Evolutionary conservation across 2,797 vertebrate species (phyloP).

Genomic region (Vireo griseus): DNA sequence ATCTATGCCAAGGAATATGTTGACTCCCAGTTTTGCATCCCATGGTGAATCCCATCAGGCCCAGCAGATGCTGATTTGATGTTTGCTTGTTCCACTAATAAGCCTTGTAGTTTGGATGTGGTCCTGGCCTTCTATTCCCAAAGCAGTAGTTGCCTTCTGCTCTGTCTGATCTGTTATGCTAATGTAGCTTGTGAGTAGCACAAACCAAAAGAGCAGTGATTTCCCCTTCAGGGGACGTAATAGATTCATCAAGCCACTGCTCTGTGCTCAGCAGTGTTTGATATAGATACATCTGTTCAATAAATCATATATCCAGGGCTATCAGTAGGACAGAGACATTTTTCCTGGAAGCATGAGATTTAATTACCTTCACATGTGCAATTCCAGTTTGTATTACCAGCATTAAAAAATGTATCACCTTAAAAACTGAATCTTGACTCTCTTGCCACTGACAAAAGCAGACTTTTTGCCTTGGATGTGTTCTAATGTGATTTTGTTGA

Average conservation of each 20-base stretch:
- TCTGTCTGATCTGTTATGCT: slow-evolving; percentile 56
- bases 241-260: slow-evolving; percentile 40
- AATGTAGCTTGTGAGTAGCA: slow-evolving; percentile 39
- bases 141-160: slow-evolving; percentile 57
- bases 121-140: slow-evolving; percentile 58
- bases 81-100: slow-evolving; percentile 63
- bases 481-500: not conserved
- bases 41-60: slow-evolving; percentile 36
- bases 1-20: slow-evolving; percentile 44
- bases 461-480: not conserved
- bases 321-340: not conserved
- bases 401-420: slow-evolving; percentile 8
- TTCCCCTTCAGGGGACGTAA: slow-evolving; percentile 50
- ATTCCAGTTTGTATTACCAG: not conserved
- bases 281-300: slow-evolving; percentile 43
- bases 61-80: slow-evolving; percentile 53
- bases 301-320: slow-evolving; percentile 31
- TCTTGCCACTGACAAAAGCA: not conserved
- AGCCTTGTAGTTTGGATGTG: slow-evolving; percentile 54
- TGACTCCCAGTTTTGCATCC: slow-evolving; percentile 21
- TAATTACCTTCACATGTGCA: slow-evolving; percentile 42
- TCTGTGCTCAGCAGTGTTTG: slow-evolving; percentile 9
- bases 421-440: not conserved
- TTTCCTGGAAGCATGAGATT: slow-evolving; percentile 13
- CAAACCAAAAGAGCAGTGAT: slow-evolving; percentile 31